Evolutionary conservation across 2,797 vertebrate genomes (phyloP).

Genomic region (Bradypodion pumilum): DNA sequence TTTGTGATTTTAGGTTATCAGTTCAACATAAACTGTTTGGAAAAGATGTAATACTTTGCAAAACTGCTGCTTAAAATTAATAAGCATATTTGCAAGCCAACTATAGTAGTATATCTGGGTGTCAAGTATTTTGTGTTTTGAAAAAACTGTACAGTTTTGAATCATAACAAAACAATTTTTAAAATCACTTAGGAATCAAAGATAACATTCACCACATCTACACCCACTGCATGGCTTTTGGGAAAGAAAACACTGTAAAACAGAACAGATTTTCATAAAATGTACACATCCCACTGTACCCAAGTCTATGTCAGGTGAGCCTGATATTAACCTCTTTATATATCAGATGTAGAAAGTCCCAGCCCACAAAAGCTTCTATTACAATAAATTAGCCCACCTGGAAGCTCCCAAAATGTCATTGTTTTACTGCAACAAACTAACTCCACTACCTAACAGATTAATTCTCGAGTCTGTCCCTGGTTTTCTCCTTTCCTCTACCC

Average conservation of each 20-base stretch:
- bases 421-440: not conserved
- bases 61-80: not conserved
- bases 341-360: not conserved
- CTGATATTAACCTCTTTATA: not conserved
- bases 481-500: not conserved
- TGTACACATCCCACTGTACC: too few relatives aligned
- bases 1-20: not conserved
- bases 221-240: not conserved
- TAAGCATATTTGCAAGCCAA: not conserved
- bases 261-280: not conserved
- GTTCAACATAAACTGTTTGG: not conserved
- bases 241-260: not conserved
- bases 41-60: not conserved
- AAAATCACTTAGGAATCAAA: not conserved
- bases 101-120: not conserved
- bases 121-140: not conserved
- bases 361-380: not conserved
- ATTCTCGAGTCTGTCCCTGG: not conserved
- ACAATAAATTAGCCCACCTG: not conserved
- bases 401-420: not conserved
- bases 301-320: not conserved
- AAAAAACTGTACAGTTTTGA: not conserved
- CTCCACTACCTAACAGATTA: not conserved
- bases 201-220: not conserved
- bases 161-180: too few relatives aligned